Evolutionary conservation across 1,140 invertebrate species (phyloP).

Genomic region (Trichogramma pretiosum): DNA sequence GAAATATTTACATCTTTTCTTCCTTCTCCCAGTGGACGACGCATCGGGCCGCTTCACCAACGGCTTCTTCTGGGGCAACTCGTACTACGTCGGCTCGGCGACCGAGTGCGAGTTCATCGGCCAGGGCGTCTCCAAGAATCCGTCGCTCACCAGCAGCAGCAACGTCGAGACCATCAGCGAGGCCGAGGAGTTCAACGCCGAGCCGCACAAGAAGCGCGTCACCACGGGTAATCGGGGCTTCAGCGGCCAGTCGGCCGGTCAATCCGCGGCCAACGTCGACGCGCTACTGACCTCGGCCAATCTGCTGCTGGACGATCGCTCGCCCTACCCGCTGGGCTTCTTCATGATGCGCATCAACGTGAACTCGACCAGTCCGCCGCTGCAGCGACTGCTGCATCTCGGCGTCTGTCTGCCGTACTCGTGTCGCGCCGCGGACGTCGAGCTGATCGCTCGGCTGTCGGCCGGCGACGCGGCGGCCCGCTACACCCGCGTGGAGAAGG

Average conservation of each 20-base stretch:
- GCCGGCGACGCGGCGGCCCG: slow-evolving; percentile 28
- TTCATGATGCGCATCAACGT: slow-evolving; percentile 50
- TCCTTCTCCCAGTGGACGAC: slow-evolving; percentile 70
- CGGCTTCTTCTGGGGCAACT: slow-evolving; percentile 76
- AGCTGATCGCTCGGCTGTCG: slow-evolving; percentile 49
- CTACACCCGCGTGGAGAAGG: slow-evolving; percentile 32
- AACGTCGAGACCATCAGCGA: slow-evolving; percentile 26
- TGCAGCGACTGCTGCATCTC: slow-evolving; percentile 53
- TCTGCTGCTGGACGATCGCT: slow-evolving; percentile 24
- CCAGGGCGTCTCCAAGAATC: slow-evolving; percentile 18
- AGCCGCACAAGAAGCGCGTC: slow-evolving; percentile 21
- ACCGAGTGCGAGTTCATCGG: slow-evolving; percentile 64
- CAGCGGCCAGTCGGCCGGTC: not conserved
- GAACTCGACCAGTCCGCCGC: slow-evolving; percentile 39
- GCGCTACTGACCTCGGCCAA: slow-evolving; percentile 3
- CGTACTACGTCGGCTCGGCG: slow-evolving; percentile 70
- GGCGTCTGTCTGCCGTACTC: slow-evolving; percentile 64
- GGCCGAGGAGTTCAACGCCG: slow-evolving; percentile 31
- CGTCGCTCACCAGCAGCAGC: not conserved
- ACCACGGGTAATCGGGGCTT: not conserved
- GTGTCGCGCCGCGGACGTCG: slow-evolving; percentile 55
- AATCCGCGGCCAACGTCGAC: not conserved
- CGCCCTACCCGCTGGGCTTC: slow-evolving; percentile 53
- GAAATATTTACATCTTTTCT: too few species aligned
- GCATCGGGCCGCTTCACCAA: slow-evolving; percentile 68